Evolutionary conservation across 2,888 invertebrate species (phyloP), one percentile per base, ranked within the genome.

Genomic region (Papilio gigon): DNA sequence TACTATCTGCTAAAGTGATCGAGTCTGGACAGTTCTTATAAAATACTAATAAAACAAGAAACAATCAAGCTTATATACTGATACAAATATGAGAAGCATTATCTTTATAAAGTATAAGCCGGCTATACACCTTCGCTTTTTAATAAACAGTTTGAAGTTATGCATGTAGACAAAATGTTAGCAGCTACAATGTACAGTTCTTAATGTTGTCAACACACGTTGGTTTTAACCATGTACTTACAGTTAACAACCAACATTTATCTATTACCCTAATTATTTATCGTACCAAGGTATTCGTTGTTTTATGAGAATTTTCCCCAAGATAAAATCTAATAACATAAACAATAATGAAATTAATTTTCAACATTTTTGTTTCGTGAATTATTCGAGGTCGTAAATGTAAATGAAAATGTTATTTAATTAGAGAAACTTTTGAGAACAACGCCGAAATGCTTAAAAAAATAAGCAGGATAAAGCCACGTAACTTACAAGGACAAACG

Each of bases 11-110:
- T 30, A 2, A 25, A 50, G 14, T 17, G 9, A 12, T 50, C 25
- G 22, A 53, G 53, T 53, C 53, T 53, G 53, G n/a, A 53, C n/a
- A 8, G 30, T 53, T n/a, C 53, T 53, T 27, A 53, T 53, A 53
- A 27, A 53, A 6, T 4, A 25, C 50, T 53, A 53, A 53, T 53
- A 30, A 53, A 53, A 8, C 1, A 12, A 14, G 4, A 27, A 30
- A 53, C 4, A 22, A 47, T 53, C 27, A 53, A 53, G n/a, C n/a
- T n/a, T 27, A n/a, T 17, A 17, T 17, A 6, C 1, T 17, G 0
- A 17, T 42, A 4, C n/a, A 9, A 4, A 35, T 11, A 35, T 17
- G 35, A 37, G 9, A 37, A 37, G 12, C 35, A 12, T 11, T 37
- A 9, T 37, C 33, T n/a, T n/a, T n/a, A n/a, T n/a, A n/a, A n/a